phyloP scores from a whole-genome alignment of 2,888 invertebrate species.

The Camponotus fellah region DNA sequence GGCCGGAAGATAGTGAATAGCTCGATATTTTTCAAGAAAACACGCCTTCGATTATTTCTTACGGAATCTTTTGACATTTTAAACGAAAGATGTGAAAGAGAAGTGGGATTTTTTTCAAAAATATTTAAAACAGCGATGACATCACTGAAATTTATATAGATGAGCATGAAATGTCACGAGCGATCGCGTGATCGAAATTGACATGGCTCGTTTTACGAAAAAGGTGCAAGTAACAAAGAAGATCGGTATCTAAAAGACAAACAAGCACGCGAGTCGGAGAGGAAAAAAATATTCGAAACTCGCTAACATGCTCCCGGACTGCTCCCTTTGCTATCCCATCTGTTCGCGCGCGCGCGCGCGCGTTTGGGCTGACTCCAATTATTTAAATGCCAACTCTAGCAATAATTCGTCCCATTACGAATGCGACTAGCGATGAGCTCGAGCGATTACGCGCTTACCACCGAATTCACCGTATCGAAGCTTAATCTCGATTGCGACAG shows the following conservation, averaged over 20 bases:
- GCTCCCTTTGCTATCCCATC: slow-evolving; percentile 57
- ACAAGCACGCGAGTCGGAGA: slow-evolving; percentile 59
- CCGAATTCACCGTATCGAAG: slow-evolving; percentile 58
- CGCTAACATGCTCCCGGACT: slow-evolving; percentile 49
- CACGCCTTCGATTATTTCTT: slow-evolving; percentile 1
- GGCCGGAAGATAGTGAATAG: slow-evolving; percentile 72
- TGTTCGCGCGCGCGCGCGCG: slow-evolving; percentile 37
- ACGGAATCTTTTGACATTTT: not conserved
- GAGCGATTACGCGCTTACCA: slow-evolving; percentile 57
- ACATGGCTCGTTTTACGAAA: slow-evolving; percentile 47
- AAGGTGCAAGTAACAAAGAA: slow-evolving; percentile 60
- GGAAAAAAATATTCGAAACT: slow-evolving; percentile 44
- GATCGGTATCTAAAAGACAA: slow-evolving; percentile 75
- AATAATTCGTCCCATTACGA: slow-evolving; percentile 59
- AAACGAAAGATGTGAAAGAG: not conserved
- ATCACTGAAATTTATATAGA: slow-evolving; percentile 44
- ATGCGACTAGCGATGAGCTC: slow-evolving; percentile 55
- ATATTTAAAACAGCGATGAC: not conserved
- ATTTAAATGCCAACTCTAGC: slow-evolving; percentile 59
- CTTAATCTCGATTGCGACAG: slow-evolving; percentile 58
- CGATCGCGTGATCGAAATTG: slow-evolving; percentile 51
- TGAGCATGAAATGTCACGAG: slow-evolving; percentile 11
- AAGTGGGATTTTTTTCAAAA: not conserved
- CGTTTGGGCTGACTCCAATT: slow-evolving; percentile 43
- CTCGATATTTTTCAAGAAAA: slow-evolving; percentile 54